Evolutionary conservation across 1,140 invertebrate genomes (phyloP).

Genomic region (Brachionus sp.): DNA sequence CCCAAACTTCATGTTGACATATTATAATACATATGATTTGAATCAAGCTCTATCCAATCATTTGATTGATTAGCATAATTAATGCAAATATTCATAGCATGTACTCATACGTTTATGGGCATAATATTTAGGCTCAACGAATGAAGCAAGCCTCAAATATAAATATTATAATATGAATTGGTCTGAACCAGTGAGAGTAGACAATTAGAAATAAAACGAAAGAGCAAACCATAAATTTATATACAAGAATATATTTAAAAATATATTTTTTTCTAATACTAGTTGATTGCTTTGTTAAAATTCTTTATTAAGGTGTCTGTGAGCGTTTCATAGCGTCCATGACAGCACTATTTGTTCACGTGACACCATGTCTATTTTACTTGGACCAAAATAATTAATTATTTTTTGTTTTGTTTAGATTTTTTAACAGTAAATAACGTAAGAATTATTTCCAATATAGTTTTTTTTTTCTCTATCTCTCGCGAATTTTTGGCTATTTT

Average conservation of each 20-base stretch:
- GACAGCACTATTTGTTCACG: too few relatives aligned
- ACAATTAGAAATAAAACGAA: background rate
- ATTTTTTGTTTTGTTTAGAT: background rate
- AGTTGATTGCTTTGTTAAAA: too few relatives aligned
- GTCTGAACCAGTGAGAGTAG: background rate
- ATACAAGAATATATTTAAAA: too few relatives aligned
- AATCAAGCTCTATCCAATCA: background rate
- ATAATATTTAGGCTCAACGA: background rate
- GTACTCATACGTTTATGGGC: background rate
- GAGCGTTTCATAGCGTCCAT: too few relatives aligned
- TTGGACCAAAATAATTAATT: background rate
- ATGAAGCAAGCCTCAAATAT: background rate
- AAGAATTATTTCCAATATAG: background rate
- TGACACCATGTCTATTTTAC: background rate
- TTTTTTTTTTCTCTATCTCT: background rate
- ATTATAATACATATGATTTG: slow-evolving; percentile 38
- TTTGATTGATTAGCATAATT: background rate
- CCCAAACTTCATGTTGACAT: background rate
- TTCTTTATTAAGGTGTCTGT: too few relatives aligned
- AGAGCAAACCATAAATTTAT: background rate
- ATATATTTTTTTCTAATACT: too few relatives aligned
- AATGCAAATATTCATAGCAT: background rate
- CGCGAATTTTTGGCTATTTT: background rate
- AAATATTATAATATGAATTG: background rate
- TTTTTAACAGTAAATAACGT: background rate